Percentiles rank a stretch among this genome's conserved stretches.
These are phyloP conservation scores for Scaptomyza hsui DNA, from an alignment of 1,140 invertebrate genomes.

Conservation along the genomic window DNA sequence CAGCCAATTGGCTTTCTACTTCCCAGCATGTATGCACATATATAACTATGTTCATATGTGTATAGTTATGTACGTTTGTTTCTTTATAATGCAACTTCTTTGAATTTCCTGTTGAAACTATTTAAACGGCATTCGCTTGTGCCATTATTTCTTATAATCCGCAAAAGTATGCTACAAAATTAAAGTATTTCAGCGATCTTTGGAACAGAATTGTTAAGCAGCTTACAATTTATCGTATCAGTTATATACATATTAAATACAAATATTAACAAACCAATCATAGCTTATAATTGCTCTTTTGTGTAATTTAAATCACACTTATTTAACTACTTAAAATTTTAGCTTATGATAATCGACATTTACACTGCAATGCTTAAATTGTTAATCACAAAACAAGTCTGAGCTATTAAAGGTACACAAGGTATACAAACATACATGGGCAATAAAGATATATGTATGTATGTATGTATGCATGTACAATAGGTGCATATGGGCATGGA, in stretches of 20 bases:
- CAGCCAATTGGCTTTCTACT: conserved; percentile 43
- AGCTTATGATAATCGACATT: not conserved
- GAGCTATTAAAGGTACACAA: not conserved
- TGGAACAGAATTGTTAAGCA: too few species aligned
- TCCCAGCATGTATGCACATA: not conserved
- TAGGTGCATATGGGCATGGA: not conserved
- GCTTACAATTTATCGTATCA: too few species aligned
- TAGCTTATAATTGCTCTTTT: too few species aligned
- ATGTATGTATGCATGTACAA: not conserved
- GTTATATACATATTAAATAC: too few species aligned
- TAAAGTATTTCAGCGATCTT: too few species aligned
- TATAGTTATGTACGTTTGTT: not conserved
- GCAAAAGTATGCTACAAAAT: not conserved
- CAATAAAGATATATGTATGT: not conserved
- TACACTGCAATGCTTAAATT: too few species aligned
- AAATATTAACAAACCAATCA: too few species aligned
- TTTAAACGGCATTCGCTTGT: conserved; percentile 15
- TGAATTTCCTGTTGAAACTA: conserved; percentile 31
- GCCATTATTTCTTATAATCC: conserved; percentile 33
- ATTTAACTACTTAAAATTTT: not conserved
- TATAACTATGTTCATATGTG: not conserved
- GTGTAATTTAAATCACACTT: too few species aligned
- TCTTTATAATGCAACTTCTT: conserved; percentile 30
- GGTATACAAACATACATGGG: not conserved
- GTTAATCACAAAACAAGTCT: too few species aligned